Base-by-base conservation (phyloP, 2,888 invertebrate genomes). In the Mesoligia furuncula region DNA sequence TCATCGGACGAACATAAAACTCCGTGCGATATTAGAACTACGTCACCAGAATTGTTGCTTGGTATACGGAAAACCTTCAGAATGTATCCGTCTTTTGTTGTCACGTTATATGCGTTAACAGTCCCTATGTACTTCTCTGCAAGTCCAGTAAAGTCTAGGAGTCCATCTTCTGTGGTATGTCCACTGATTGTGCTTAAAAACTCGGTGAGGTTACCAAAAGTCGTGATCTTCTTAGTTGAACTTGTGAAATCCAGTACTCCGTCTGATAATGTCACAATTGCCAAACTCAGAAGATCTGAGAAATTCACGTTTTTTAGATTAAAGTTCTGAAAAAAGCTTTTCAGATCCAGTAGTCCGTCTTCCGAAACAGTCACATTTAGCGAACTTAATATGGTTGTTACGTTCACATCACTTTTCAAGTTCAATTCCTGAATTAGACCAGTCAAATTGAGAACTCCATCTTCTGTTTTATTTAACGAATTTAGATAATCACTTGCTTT, bases 51-150 rank as follows among this genome's bases (percentile, higher is more conserved):
- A 13, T 67, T 20, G 39, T 86, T 61, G 5, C 74, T 72, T 3
- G 80, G 76, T 73, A 78, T 80, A n/a, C 20, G 78, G 9, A 76
- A 80, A 59, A 86, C 2, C 17, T 51, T 80, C n/a, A 86, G 31
- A 67, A 84, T 69, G 24, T 66, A 80, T 61, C 85, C 85, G 15
- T 86, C 87, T 48, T 75, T 67, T 20, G 87, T 85, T 13, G 13
- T 84, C 39, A 86, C 77, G 9, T 71, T 45, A 66, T 83, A 83
- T 73, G 48, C 45, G 64, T 73, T 13, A 42, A 61, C 75, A 7
- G 54, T 17, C 1, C 51, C 17, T 13, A 39, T 57, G 51, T 84
- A 75, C 51, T 86, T 86, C 39, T 51, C 13, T 11, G 76, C 65
- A 31, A 81, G 75, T 68, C 42, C 85, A 13, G 11, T 39, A 42